phyloP scores from a whole-genome alignment of 2,888 invertebrate species.

The Allophyes oxyacanthae region DNA sequence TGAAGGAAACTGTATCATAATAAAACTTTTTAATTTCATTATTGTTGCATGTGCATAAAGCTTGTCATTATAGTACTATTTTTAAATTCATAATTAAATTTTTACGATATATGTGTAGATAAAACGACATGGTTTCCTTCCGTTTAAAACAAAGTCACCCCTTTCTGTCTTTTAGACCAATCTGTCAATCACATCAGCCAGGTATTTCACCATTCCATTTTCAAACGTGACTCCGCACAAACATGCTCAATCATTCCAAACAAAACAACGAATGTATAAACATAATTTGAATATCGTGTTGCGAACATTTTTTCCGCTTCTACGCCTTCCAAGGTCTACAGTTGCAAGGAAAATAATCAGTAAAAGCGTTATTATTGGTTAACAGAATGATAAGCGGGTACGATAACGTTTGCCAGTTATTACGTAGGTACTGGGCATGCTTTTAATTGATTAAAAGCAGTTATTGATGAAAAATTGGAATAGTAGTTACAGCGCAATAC shows the following conservation, averaged over 20 bases:
- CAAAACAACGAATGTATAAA: constrained; percentile 23
- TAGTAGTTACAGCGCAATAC: not conserved
- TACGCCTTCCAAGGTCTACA: constrained; percentile 54
- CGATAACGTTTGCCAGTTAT: constrained; percentile 63
- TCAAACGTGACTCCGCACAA: too few species aligned
- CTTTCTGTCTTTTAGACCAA: too few species aligned
- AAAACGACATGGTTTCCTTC: too few species aligned
- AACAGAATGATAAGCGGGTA: constrained; percentile 66
- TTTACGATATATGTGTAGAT: too few species aligned
- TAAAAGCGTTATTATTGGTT: constrained; percentile 68
- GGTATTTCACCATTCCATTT: too few species aligned
- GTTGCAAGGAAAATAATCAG: constrained; percentile 62
- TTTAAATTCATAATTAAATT: too few species aligned
- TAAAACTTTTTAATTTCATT: too few species aligned
- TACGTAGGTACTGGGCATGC: constrained; percentile 47
- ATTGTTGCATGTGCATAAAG: too few species aligned
- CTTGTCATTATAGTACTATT: too few species aligned
- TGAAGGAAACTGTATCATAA: too few species aligned
- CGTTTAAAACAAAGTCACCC: too few species aligned
- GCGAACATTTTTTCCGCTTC: constrained; percentile 49
- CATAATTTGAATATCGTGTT: constrained; percentile 46
- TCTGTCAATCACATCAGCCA: too few species aligned
- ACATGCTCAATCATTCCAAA: not conserved
- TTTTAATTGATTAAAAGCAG: constrained; percentile 53
- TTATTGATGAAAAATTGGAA: constrained; percentile 35